Conservation (phyloP, 1,140 invertebrate species). For the Drosophila bifasciata region DNA sequence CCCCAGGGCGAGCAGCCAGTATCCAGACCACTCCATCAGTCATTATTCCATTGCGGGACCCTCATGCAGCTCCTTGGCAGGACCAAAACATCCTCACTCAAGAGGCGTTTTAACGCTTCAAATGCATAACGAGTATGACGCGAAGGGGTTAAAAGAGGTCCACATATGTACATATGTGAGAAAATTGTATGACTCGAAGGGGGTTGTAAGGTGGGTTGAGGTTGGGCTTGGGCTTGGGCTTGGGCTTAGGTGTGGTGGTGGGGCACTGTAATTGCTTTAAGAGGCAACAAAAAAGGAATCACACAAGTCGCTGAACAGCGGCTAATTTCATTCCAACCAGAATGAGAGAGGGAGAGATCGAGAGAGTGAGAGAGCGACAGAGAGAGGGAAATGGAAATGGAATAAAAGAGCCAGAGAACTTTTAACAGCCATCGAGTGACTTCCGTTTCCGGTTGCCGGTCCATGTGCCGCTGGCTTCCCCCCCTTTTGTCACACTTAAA, state of each 20-base stretch:
- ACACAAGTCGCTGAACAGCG: constrained; percentile 52
- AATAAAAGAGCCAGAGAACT: constrained; percentile 13
- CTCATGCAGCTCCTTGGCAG: constrained; percentile 29
- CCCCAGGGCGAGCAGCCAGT: background rate
- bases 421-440: constrained; percentile 60
- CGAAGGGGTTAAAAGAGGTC: constrained; percentile 36
- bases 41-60: background rate
- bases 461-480: background rate
- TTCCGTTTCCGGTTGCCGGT: constrained; percentile 64
- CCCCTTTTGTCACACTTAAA: constrained; percentile 12
- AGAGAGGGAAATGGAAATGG: background rate
- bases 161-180: constrained; percentile 11
- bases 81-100: constrained; percentile 39
- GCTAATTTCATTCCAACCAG: constrained; percentile 50
- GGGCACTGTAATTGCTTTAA: constrained; percentile 46
- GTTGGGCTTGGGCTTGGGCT: constrained; percentile 4
- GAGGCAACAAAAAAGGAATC: constrained; percentile 40
- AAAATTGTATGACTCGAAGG: too few species aligned
- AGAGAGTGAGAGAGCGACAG: background rate
- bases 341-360: background rate
- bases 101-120: constrained; percentile 80
- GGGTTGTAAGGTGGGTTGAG: background rate
- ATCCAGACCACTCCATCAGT: background rate
- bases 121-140: constrained; percentile 60
- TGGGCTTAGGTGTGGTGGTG: too few species aligned